Evolutionary conservation across 1,140 invertebrate genomes (phyloP).

Genomic region (Drosophila melanogaster): Release_6_plus_ISO1_MT NT_033777.3:20097001-20097500

Average conservation of each 20-base stretch:
- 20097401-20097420: constrained; percentile 20
- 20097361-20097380: constrained; percentile 13
- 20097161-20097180: constrained; percentile 25
- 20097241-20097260: constrained; percentile 49
- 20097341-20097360: constrained; percentile 60
- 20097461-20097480: constrained; percentile 45
- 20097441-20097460: constrained; percentile 52
- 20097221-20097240: constrained; percentile 53
- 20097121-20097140: constrained; percentile 70
- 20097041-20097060: constrained; percentile 1
- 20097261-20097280: constrained; percentile 70
- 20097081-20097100: constrained; percentile 28
- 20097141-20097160: constrained; percentile 60
- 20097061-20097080: constrained; percentile 14
- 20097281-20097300: constrained; percentile 80
- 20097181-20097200: constrained; percentile 9
- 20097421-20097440: constrained; percentile 7
- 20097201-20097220: constrained; percentile 39
- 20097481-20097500: constrained; percentile 15
- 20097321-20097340: constrained; percentile 67
- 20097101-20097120: constrained; percentile 61
- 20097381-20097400: constrained; percentile 49
- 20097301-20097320: constrained; percentile 77
- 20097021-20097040: constrained; percentile 31
- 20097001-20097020: constrained; percentile 31